Percentiles rank a stretch among this genome's conserved stretches.
Evolutionary conservation across 2,888 invertebrate species (phyloP).

Genomic region (Polymixis lichenea): DNA sequence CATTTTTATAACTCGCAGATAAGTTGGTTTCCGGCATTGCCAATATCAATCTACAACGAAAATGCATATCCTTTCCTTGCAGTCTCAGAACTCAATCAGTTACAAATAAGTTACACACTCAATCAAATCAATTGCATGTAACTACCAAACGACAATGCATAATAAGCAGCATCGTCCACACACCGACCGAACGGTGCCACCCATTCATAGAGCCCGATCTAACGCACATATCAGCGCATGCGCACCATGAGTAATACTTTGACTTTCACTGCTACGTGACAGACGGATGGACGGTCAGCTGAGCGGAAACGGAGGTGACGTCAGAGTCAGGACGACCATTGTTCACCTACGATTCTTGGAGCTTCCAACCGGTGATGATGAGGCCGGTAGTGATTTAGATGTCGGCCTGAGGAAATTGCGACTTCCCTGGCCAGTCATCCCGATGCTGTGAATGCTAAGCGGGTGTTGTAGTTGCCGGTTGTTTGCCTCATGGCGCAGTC

Average conservation of each 20-base stretch:
- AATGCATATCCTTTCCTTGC: not conserved
- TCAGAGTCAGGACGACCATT: constrained; percentile 74
- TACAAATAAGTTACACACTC: not conserved
- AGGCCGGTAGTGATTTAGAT: constrained; percentile 65
- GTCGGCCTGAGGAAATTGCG: constrained; percentile 63
- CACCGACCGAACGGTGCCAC: constrained; percentile 33
- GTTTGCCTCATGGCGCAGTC: constrained; percentile 37
- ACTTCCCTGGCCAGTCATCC: constrained; percentile 60
- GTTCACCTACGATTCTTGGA: constrained; percentile 79
- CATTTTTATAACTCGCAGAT: too few relatives aligned
- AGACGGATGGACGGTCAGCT: constrained; percentile 80
- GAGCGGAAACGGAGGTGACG: constrained; percentile 88
- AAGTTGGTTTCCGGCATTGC: not conserved
- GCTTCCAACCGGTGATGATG: constrained; percentile 61
- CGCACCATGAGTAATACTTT: constrained; percentile 67
- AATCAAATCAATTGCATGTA: constrained; percentile 43
- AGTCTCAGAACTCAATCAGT: not conserved
- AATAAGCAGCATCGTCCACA: constrained; percentile 33
- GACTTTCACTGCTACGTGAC: constrained; percentile 81
- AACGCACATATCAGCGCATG: constrained; percentile 45
- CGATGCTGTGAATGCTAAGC: constrained; percentile 60
- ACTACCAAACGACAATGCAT: constrained; percentile 36
- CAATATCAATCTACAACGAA: not conserved
- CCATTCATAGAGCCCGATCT: constrained; percentile 51
- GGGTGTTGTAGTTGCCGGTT: constrained; percentile 37